Evolutionary conservation across 2,797 vertebrate genomes (phyloP).

Genomic region (Anguilla obscura): DNA sequence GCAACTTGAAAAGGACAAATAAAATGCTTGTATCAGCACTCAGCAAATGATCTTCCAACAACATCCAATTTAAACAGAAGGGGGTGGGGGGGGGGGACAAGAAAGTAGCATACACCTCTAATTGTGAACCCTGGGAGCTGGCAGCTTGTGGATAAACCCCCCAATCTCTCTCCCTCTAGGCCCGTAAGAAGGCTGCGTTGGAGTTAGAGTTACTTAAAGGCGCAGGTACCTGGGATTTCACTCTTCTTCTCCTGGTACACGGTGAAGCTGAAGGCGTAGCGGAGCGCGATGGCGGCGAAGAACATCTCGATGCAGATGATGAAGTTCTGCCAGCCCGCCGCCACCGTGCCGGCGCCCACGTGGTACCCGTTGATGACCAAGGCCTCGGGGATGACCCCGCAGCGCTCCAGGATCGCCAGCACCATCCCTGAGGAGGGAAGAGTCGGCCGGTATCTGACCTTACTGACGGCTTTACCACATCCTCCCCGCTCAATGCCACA

Average conservation of each 20-base stretch:
- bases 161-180: neutral
- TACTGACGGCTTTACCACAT: neutral
- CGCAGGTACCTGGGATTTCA: conserved; percentile 78
- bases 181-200: neutral
- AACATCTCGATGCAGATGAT: conserved; percentile 96
- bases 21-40: conserved; percentile 8
- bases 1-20: conserved; percentile 8
- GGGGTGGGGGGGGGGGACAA: neutral
- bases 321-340: conserved; percentile 96
- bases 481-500: neutral
- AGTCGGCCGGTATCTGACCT: neutral
- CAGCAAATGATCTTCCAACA: neutral
- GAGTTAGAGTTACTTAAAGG: neutral
- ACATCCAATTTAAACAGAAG: neutral
- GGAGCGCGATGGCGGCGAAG: conserved; percentile 87
- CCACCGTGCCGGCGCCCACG: conserved; percentile 89
- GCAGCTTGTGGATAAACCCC: neutral
- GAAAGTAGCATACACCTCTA: neutral
- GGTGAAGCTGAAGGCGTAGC: conserved; percentile 86
- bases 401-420: conserved; percentile 89
- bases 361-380: conserved; percentile 76
- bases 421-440: conserved; percentile 75
- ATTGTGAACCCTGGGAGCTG: neutral
- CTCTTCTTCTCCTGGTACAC: conserved; percentile 88
- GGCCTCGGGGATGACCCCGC: conserved; percentile 84